Percentiles rank a stretch among this genome's conserved stretches.
phyloP scores from a whole-genome alignment of 2,113 vertebrate genomes.

The Manacus vitellinus region DNA sequence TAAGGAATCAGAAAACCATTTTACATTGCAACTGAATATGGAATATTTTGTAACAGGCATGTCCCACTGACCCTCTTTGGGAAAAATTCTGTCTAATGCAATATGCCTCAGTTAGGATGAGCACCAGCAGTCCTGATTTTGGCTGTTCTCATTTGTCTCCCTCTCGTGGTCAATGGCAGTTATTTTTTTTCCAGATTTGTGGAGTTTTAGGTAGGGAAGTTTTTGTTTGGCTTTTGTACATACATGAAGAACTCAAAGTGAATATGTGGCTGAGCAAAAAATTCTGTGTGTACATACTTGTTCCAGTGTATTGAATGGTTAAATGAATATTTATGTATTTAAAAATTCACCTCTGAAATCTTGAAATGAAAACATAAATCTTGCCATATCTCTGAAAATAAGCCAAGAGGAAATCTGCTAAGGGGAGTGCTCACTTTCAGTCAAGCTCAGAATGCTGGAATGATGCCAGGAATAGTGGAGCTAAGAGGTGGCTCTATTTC shows the following conservation, averaged over 20 bases:
- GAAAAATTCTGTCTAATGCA: not conserved
- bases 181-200: not conserved
- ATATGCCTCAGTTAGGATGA: not conserved
- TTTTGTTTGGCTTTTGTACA: not conserved
- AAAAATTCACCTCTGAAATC: conserved; percentile 14
- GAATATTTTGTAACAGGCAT: not conserved
- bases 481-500: not conserved
- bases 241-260: not conserved
- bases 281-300: not conserved
- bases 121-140: not conserved
- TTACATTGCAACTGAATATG: not conserved
- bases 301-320: not conserved
- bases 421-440: conserved; percentile 43
- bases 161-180: conserved; percentile 41
- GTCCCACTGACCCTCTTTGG: not conserved
- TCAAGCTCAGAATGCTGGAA: not conserved
- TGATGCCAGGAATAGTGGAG: conserved; percentile 17
- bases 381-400: conserved; percentile 1
- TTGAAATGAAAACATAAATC: not conserved
- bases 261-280: not conserved
- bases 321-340: conserved; percentile 16
- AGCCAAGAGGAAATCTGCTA: conserved; percentile 23
- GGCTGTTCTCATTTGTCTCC: conserved; percentile 47
- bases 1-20: not conserved
- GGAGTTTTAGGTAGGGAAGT: not conserved